Conservation (phyloP, 2,888 invertebrate species). For the Polyommatus icarus region DNA sequence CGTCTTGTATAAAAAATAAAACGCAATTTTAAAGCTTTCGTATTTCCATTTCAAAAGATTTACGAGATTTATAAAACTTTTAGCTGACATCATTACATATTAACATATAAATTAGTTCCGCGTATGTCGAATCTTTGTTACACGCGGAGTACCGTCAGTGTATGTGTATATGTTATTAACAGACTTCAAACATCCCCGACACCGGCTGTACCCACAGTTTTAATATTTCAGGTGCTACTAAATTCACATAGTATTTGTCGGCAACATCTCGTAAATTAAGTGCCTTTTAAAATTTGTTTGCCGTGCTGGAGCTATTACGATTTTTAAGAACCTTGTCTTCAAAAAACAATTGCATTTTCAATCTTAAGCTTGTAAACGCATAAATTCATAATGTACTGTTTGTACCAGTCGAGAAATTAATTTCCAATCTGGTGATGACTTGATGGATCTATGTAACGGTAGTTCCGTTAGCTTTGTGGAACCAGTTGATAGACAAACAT, state of each 20-base stretch:
- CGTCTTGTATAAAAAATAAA: constrained; percentile 24
- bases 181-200: background rate
- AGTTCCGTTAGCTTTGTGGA: too few species aligned
- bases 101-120: constrained; percentile 25
- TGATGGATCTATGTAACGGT: too few species aligned
- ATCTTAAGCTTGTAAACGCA: background rate
- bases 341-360: background rate
- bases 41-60: constrained; percentile 30
- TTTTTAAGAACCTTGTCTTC: background rate
- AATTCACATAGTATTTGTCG: background rate
- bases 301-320: background rate
- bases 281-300: background rate
- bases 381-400: too few species aligned
- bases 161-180: background rate
- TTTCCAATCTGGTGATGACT: too few species aligned
- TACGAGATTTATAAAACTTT: constrained; percentile 24
- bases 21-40: constrained; percentile 24
- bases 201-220: background rate
- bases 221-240: background rate
- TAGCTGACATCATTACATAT: constrained; percentile 28
- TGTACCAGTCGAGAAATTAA: too few species aligned
- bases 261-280: background rate
- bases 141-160: background rate
- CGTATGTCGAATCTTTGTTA: background rate
- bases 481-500: too few species aligned